These are phyloP conservation scores for Chrysodeixis includens DNA, from an alignment of 2,888 invertebrate species.

Conservation along the genomic window DNA sequence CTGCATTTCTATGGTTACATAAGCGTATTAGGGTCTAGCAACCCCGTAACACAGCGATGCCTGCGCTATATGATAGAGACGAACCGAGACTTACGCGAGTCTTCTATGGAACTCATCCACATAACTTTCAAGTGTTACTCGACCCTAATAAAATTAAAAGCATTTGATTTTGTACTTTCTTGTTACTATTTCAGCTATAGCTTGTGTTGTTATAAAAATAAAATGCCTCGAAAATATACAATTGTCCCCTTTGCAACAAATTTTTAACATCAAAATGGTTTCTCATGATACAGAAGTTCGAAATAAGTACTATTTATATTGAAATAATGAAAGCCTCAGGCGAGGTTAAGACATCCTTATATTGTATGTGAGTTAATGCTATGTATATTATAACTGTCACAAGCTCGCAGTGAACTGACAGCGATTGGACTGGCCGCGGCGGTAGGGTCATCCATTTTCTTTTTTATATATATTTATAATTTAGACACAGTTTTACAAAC, in stretches of 20 bases:
- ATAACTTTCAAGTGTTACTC: conserved; percentile 24
- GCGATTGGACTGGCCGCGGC: conserved; percentile 59
- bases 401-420: conserved; percentile 71
- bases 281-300: conserved; percentile 83
- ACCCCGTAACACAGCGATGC: conserved; percentile 16
- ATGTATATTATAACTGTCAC: conserved; percentile 73
- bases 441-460: conserved; percentile 52
- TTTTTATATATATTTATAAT: conserved; percentile 50
- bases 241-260: conserved; percentile 86
- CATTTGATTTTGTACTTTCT: conserved; percentile 23
- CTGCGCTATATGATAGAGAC: neutral
- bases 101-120: conserved; percentile 34
- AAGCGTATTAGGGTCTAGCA: conserved; percentile 36
- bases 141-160: conserved; percentile 40
- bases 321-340: conserved; percentile 82
- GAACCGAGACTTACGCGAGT: conserved; percentile 11
- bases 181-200: neutral
- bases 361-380: conserved; percentile 79
- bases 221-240: conserved; percentile 51
- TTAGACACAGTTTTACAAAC: conserved; percentile 63
- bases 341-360: conserved; percentile 76
- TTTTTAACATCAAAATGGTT: conserved; percentile 83
- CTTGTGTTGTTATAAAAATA: neutral
- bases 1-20: conserved; percentile 22
- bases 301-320: conserved; percentile 86